Evolutionary conservation across 2,888 invertebrate genomes (phyloP).

Genomic region (Nysson spinosus): DNA sequence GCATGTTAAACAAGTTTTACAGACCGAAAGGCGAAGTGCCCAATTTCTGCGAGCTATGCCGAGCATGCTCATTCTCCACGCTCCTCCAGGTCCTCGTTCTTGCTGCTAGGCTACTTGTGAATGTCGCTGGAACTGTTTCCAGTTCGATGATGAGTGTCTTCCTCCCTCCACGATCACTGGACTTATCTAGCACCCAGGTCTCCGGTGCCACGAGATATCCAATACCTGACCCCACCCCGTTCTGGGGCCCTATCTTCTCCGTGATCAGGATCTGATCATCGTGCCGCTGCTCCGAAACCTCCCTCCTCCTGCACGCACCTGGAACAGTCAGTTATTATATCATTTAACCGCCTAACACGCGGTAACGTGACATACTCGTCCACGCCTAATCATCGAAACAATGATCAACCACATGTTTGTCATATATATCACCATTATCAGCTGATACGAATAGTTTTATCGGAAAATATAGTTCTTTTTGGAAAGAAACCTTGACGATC

Average conservation of each 20-base stretch:
- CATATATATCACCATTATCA: too few species aligned
- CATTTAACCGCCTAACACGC: too few species aligned
- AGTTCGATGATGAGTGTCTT: too few species aligned
- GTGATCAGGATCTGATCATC: slow-evolving; percentile 48
- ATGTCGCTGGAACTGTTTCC: too few species aligned
- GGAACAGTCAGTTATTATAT: background rate
- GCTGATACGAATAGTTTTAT: too few species aligned
- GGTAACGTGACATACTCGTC: too few species aligned
- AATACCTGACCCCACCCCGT: too few species aligned
- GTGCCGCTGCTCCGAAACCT: background rate
- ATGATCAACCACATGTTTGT: too few species aligned
- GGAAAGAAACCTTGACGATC: too few species aligned
- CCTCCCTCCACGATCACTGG: slow-evolving; percentile 2
- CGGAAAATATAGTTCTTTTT: too few species aligned
- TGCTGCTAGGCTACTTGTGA: slow-evolving; percentile 10
- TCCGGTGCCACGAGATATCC: slow-evolving; percentile 24
- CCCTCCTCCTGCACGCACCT: background rate
- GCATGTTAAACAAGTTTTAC: too few species aligned
- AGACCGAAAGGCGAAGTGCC: slow-evolving; percentile 86
- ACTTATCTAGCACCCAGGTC: background rate
- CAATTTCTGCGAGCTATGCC: slow-evolving; percentile 82
- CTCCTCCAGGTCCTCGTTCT: slow-evolving; percentile 40
- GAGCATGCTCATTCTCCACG: slow-evolving; percentile 64
- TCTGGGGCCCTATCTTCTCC: slow-evolving; percentile 25
- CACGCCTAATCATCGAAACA: too few species aligned